Evolutionary conservation across 2,797 vertebrate species (phyloP).

Genomic region (Sebastes nivosus): DNA sequence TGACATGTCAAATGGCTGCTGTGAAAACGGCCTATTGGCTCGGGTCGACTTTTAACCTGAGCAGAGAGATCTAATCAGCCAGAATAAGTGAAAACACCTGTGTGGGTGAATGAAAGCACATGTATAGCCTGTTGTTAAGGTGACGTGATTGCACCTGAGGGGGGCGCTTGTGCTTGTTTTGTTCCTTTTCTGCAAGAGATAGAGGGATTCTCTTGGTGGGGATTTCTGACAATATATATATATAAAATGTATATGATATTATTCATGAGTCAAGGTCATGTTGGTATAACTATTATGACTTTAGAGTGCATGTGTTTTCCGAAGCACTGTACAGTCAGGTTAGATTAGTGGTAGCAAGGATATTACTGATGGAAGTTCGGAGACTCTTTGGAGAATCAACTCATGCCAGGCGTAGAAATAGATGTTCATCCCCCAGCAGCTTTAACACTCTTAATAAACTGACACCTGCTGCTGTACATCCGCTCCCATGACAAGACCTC

Average conservation of each 20-base stretch:
- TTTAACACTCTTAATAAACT: constrained; percentile 18
- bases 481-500: neutral
- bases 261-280: neutral
- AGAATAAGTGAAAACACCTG: neutral
- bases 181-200: neutral
- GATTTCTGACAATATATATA: too few species aligned
- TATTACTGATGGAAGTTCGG: neutral
- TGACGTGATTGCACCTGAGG: neutral
- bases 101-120: neutral
- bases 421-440: neutral
- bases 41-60: neutral
- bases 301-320: neutral
- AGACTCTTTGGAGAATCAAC: too few species aligned
- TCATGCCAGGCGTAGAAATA: neutral
- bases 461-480: neutral
- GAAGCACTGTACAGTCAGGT: neutral
- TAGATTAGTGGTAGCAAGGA: neutral
- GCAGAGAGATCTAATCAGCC: neutral
- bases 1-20: too few species aligned
- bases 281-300: neutral
- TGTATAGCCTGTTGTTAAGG: neutral
- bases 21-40: neutral
- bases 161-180: neutral
- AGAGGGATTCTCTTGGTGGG: neutral
- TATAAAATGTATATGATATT: too few species aligned